Evolutionary conservation across 2,888 invertebrate genomes (phyloP).

Genomic region (Drosophila pegasa): DNA sequence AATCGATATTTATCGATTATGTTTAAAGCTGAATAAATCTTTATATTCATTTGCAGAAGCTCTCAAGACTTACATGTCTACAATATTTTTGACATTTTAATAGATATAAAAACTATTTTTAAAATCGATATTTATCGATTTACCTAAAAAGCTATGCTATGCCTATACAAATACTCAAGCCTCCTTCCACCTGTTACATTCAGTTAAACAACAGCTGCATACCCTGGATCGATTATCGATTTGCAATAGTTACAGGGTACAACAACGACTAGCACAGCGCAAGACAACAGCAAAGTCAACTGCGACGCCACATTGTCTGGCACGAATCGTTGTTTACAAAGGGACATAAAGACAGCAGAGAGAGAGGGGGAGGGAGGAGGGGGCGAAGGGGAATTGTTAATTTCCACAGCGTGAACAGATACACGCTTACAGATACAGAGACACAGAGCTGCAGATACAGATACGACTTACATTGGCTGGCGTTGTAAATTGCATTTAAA

Average conservation of each 20-base stretch:
- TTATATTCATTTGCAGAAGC: too few relatives aligned
- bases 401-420: conserved; percentile 40
- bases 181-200: background rate
- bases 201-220: background rate
- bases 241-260: conserved; percentile 7
- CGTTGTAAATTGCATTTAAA: conserved; percentile 65
- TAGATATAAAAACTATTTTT: too few relatives aligned
- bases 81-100: background rate
- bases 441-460: conserved; percentile 22
- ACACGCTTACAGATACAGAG: conserved; percentile 23
- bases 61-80: too few relatives aligned
- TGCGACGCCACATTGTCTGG: conserved; percentile 70
- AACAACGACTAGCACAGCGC: background rate
- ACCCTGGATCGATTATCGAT: background rate
- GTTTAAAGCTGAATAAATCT: too few relatives aligned
- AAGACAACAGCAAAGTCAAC: conserved; percentile 12
- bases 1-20: too few relatives aligned
- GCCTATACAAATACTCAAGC: too few relatives aligned
- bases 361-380: background rate
- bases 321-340: conserved; percentile 17
- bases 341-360: background rate
- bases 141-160: too few relatives aligned
- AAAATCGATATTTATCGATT: conserved; percentile 2
- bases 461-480: conserved; percentile 42
- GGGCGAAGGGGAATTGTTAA: conserved; percentile 50